A percentile compares a stretch with the other conserved stretches of the same genome.
phyloP scores from a whole-genome alignment of 2,888 invertebrate species.

The Philaethria dido region DNA sequence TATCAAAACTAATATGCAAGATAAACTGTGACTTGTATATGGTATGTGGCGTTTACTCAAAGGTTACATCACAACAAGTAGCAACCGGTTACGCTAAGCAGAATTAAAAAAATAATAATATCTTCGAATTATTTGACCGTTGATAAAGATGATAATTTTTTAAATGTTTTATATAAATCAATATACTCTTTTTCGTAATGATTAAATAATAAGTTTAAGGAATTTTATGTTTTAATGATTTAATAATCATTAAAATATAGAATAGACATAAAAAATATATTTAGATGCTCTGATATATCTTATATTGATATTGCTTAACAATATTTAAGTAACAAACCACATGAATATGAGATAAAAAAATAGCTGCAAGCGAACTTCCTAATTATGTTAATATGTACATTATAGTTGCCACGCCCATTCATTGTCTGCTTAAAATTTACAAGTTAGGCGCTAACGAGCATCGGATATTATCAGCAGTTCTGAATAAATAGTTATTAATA shows the following conservation, averaged over 20 bases:
- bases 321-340: neutral
- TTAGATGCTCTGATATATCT: no score
- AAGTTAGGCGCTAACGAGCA: conserved; percentile 73
- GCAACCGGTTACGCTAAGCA: neutral
- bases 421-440: conserved; percentile 73
- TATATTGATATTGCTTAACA: no score
- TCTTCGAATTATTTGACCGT: no score
- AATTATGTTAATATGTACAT: conserved; percentile 26
- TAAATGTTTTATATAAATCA: neutral
- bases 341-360: conserved; percentile 1
- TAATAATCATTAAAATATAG: no score
- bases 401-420: conserved; percentile 58
- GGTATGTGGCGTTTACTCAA: conserved; percentile 15
- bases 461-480: conserved; percentile 66
- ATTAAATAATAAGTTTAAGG: no score
- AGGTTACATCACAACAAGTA: neutral
- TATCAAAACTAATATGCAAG: conserved; percentile 22
- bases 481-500: conserved; percentile 58
- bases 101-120: neutral
- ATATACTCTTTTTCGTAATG: no score
- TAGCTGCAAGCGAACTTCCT: conserved; percentile 17
- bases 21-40: no score
- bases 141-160: no score
- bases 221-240: no score
- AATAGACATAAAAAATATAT: no score